These are phyloP conservation scores for Serranus cabrilla DNA, from an alignment of 2,797 vertebrate species.

Conservation along the genomic window DNA sequence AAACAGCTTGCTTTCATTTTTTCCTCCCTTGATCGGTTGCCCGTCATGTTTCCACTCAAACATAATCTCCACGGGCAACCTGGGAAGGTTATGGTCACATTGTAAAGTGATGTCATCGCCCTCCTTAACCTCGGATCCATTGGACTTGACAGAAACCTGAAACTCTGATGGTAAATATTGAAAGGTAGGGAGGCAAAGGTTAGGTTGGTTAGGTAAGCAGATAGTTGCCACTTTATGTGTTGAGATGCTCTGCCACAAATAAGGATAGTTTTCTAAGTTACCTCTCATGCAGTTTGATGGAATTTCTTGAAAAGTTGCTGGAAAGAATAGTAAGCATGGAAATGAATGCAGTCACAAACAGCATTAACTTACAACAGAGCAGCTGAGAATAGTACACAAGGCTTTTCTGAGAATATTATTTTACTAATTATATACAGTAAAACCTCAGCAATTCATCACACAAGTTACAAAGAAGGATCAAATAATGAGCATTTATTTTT, in stretches of 20 bases:
- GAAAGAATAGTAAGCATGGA: not conserved
- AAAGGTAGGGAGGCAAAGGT: not conserved
- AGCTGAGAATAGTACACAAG: no score
- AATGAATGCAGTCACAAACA: conserved; percentile 3
- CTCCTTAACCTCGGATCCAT: rapidly evolving
- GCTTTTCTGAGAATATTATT: not conserved
- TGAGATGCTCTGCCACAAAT: not conserved
- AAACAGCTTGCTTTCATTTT: not conserved
- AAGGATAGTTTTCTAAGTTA: conserved; percentile 19
- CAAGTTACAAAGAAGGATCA: not conserved
- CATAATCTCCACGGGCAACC: rapidly evolving
- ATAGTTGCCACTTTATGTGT: not conserved
- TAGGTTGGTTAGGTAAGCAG: conserved; percentile 13
- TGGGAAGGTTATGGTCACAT: conserved; percentile 43
- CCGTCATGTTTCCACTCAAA: not conserved
- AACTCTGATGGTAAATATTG: conserved; percentile 47
- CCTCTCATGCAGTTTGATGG: conserved; percentile 33
- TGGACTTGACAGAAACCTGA: conserved; percentile 14
- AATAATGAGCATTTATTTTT: not conserved
- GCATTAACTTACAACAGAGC: conserved; percentile 1
- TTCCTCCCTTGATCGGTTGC: rapidly evolving
- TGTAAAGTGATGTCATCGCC: conserved; percentile 14
- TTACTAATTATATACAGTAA: not conserved
- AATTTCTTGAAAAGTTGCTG: not conserved
- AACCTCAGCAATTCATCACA: not conserved